phyloP scores from a whole-genome alignment of 2,113 vertebrate genomes.

The Cyprinodon brontotheroides region DNA sequence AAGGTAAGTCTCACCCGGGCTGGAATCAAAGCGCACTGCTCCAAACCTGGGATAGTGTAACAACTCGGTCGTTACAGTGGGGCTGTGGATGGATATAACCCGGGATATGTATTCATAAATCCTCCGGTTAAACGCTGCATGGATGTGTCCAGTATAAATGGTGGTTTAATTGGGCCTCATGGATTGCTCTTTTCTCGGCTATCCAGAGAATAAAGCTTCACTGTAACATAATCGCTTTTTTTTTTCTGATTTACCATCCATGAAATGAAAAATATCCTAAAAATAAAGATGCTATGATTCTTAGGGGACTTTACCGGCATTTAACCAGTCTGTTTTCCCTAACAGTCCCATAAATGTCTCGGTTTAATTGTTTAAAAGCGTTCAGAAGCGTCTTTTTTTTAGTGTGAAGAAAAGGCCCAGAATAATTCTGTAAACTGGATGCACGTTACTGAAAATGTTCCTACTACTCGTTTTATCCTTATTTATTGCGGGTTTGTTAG shows the following conservation, averaged over 20 bases:
- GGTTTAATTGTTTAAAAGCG: slow-evolving; percentile 25
- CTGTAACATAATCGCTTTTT: slow-evolving; percentile 19
- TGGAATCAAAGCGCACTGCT: slow-evolving; percentile 26
- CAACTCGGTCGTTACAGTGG: slow-evolving; percentile 48
- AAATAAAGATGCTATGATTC: slow-evolving; percentile 1
- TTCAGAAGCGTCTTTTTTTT: neutral
- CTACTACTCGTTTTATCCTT: neutral
- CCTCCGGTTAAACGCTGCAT: slow-evolving; percentile 12
- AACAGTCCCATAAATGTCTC: slow-evolving; percentile 21
- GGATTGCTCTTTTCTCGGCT: slow-evolving; percentile 49
- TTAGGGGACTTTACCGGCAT: slow-evolving; percentile 47
- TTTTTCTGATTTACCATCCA: neutral
- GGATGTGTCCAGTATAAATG: slow-evolving; percentile 26
- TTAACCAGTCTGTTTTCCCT: slow-evolving; percentile 21
- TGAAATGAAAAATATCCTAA: neutral
- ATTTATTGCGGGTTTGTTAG: slow-evolving; percentile 19
- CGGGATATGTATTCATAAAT: neutral
- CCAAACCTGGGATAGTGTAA: slow-evolving; percentile 23
- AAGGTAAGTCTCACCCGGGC: slow-evolving; percentile 74
- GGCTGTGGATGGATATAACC: slow-evolving; percentile 8
- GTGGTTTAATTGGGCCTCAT: slow-evolving; percentile 58
- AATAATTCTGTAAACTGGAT: neutral
- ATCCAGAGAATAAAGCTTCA: slow-evolving; percentile 46
- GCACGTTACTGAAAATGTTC: neutral
- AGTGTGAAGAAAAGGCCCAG: neutral